Evolutionary conservation across 37 sponge, comb jelly and placozoan genomes (phyloP), one percentile per base, ranked within the genome.

Genomic region (Halichondria panicea): DNA sequence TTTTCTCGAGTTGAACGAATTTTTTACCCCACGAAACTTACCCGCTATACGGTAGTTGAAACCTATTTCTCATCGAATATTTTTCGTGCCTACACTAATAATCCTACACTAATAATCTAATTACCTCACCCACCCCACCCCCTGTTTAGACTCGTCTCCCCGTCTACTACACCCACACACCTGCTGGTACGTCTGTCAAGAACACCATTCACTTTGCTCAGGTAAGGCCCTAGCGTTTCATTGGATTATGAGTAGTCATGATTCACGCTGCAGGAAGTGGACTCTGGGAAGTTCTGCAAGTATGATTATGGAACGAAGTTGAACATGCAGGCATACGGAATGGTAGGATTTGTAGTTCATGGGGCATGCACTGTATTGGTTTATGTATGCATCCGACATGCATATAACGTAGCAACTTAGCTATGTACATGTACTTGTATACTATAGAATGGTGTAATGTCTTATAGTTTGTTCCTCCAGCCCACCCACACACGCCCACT

Each of bases 101-200:
- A 31, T 28, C 8, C n/a, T n/a, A n/a, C n/a, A n/a, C n/a, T n/a
- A n/a, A n/a, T n/a, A n/a, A n/a, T n/a, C n/a, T n/a, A n/a, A n/a
- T n/a, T n/a, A n/a, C 8, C 37, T 28, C 60, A 8, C 6, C 35
- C 63, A 36, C 36, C 58, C 33, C 57, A 22, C 28, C 34, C 50
- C 40, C 3, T 25, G 28, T 44, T 18, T 32, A 94, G 88, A 75
- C 84, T n/a, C 79, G 93, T 3, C 43, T 96, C 0, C 84, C 91
- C 0, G 90, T 96, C 19, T 96, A 96, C 62, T 34, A 71, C 30
- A 41, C 81, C 13, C 97, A 96, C 80, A 93, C 88, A 18, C 97
- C 97, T 34, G 97, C 97, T 68, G 97, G 97, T 35, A 96, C 93
- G 6, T 92, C 93, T 1, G 85, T 93, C 27, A 89, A 81, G 63